These are phyloP conservation scores for Peromyscus maniculatus DNA, from an alignment of 2,113 vertebrate genomes.

Conservation along the genomic window DNA sequence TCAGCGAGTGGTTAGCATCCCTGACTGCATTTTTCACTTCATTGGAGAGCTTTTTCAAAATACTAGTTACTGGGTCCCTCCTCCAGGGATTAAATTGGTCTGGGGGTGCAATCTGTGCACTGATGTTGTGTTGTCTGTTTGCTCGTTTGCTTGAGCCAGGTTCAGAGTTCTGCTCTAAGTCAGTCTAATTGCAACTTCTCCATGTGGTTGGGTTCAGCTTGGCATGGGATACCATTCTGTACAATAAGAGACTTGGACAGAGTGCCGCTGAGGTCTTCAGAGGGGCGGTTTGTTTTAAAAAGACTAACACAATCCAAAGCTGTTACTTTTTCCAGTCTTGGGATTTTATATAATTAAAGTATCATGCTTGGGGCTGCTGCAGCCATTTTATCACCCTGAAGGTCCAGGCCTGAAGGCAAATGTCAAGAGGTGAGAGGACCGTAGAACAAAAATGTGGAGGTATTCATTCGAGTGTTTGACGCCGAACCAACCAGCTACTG, in stretches of 20 bases:
- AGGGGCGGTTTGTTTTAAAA: slow-evolving; percentile 6
- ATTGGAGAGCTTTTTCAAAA: slow-evolving; percentile 28
- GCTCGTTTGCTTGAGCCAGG: not conserved
- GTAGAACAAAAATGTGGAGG: not conserved
- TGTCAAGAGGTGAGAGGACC: not conserved
- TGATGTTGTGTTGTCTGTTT: not conserved
- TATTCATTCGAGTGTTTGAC: not conserved
- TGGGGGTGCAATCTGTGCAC: not conserved
- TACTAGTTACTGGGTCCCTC: not conserved
- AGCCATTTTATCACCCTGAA: not conserved
- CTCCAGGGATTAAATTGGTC: slow-evolving; percentile 45
- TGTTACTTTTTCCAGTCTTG: slow-evolving; percentile 24
- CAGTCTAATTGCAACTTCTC: slow-evolving; percentile 26
- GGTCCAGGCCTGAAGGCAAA: not conserved
- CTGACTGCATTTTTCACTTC: not conserved
- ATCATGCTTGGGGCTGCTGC: not conserved
- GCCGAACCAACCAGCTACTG: not conserved
- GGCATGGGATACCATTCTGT: slow-evolving; percentile 1
- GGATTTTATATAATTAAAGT: slow-evolving; percentile 47
- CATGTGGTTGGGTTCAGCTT: slow-evolving; percentile 17
- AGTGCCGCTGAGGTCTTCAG: not conserved
- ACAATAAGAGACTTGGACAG: not conserved
- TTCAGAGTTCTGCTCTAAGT: slow-evolving; percentile 39
- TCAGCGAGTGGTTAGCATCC: not conserved
- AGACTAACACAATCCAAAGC: not conserved